Conservation (phyloP, 2,797 vertebrate genomes). For the Gallinago stenura region DNA sequence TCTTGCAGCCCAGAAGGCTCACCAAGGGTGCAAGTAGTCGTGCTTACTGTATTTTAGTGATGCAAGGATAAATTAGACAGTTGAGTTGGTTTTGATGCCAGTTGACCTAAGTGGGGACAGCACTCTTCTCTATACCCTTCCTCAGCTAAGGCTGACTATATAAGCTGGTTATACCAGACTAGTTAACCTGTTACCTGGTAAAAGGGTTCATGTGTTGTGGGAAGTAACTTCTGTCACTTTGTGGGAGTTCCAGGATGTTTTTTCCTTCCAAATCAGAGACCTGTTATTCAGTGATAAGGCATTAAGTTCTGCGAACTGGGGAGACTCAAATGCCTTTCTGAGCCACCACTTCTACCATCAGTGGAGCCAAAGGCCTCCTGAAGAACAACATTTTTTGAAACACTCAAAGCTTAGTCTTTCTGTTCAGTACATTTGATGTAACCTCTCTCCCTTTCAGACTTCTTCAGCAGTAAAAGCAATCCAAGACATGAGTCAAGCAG, state of each 20-base stretch:
- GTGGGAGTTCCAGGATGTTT: background rate
- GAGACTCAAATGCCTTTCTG: slow-evolving; percentile 5
- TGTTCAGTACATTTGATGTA: slow-evolving; percentile 19
- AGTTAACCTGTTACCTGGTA: background rate
- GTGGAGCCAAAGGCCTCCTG: background rate
- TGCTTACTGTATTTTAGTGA: background rate
- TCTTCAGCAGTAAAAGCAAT: slow-evolving; percentile 19
- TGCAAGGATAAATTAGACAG: background rate
- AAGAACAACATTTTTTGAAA: slow-evolving; percentile 24
- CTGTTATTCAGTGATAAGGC: background rate
- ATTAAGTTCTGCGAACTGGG: slow-evolving; percentile 7
- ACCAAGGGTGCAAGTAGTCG: background rate
- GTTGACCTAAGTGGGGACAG: background rate
- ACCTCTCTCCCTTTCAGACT: background rate
- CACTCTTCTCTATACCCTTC: rapidly evolving
- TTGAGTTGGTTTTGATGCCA: background rate
- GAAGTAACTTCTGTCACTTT: background rate
- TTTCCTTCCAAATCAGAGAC: slow-evolving; percentile 22
- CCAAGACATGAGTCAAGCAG: slow-evolving; percentile 1
- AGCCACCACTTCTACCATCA: slow-evolving; percentile 17
- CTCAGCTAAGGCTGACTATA: background rate
- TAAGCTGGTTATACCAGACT: too few species aligned
- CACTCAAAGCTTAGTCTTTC: slow-evolving; percentile 30
- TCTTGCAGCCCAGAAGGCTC: background rate
- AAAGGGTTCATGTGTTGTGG: background rate